Evolutionary conservation across 2,888 invertebrate species (phyloP), one percentile per base, ranked within the genome.

Genomic region (Latrodectus hesperus): DNA sequence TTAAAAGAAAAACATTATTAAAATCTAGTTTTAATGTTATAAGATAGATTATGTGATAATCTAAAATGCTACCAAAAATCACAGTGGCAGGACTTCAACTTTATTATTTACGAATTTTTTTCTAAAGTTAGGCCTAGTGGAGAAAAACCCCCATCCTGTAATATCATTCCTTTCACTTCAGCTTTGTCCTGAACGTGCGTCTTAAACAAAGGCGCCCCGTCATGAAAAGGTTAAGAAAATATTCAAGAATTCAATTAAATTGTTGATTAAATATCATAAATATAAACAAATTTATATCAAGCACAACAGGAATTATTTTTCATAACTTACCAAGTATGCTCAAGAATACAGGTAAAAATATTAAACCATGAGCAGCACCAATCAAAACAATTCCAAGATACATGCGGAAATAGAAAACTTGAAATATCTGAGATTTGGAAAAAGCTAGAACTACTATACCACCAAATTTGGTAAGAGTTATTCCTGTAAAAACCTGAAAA

Each of bases 391-490:
- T 99, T 88, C 98, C 98, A 92, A 99, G 94, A 93, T 99, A 99
- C 98, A 99, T 98, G 90, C 98, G 95, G 94, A 98, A 98, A 94
- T 98, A 98, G 93, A 97, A 98, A 26, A 94, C 92, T 93, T 96
- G 95, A 94, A 99, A 99, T 90, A 99, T 97, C 94, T 98, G 98
- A 88, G 98, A 98, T 93, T 98, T 98, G 38, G 99, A 98, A 92
- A 99, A 98, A 17, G 96, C 98, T 89, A 99, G 94, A 78, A 99
- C 98, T 89, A 98, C 94, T 92, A 99, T 99, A 76, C 99, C 99
- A 64, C 97, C 89, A 87, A 90, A 97, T 93, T 99, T 99, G 86
- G 99, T 99, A 89, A 99, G 94, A 11, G 99, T 99, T 91, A 99
- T 99, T 82, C 99, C 99, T 71, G 98, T 98, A 90, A 99, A 96